Base-by-base conservation (phyloP, 1,140 invertebrate genomes). In the Geopemphigus sp. region DNA sequence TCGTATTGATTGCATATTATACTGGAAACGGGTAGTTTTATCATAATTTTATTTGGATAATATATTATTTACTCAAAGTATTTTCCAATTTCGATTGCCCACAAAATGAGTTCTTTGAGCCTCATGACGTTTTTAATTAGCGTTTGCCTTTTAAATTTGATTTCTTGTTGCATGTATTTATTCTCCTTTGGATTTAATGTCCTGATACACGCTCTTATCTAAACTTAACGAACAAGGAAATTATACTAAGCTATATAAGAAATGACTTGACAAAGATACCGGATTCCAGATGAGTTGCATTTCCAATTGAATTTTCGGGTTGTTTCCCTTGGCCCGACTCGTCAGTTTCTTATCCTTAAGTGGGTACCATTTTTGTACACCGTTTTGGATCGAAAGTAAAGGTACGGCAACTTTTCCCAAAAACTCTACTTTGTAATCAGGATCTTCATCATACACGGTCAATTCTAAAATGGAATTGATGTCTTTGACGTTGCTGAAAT, bases 361-460 rank as follows among this genome's bases (percentile, higher is more conserved):
- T 0, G 93, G 92, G 85, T 97, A 99, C 97, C 97, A 98, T 82
- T 93, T 88, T 84, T 95, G 95, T 83, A 98, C 95, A 6, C 95
- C 93, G 84, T 95, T 97, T 82, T 91, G 88, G 83, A 99, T 95
- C 84, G 91, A 89, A 24, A 95, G 85, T 14, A 99, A 86, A 0
- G 98, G 97, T 83, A 99, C 92, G 5, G 92, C 91, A 15, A 99
- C 87, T 87, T 95, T 97, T 8, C 98, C 98, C 1, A 99, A 87
- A 86, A 99, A 99, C 86, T 99, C 97, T 0, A 96, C 94, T 86
- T 98, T 98, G 85, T 98, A 97, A 85, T 99, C 96, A 81, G 95
- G 89, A 87, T 99, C 98, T 87, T 99, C 98, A 85, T 99, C 98
- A 85, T 93, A 99, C 0, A 99, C 95, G 0, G 97, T 99, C n/a